Conservation (phyloP, 2,113 vertebrate genomes). For the Notothenia rossii region DNA sequence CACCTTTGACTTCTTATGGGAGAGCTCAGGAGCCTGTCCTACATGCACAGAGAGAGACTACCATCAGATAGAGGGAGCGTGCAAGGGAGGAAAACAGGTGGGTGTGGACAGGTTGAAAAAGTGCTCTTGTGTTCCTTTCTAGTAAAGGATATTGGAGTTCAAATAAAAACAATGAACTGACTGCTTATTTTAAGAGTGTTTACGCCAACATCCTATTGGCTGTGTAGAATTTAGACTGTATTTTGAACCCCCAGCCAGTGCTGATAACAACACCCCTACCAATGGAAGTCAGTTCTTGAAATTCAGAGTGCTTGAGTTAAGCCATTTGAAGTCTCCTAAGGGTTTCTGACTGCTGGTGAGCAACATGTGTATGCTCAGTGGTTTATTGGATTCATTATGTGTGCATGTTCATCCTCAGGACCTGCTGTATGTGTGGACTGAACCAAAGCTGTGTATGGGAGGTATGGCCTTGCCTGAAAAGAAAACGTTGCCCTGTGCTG, state of each 20-base stretch:
- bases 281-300: slow-evolving; percentile 12
- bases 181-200: slow-evolving; percentile 1
- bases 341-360: background rate
- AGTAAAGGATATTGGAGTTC: background rate
- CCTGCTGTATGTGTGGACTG: slow-evolving; percentile 94
- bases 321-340: background rate
- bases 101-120: slow-evolving; percentile 14
- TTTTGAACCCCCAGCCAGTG: background rate
- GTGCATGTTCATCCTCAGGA: slow-evolving; percentile 82
- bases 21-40: slow-evolving; percentile 94
- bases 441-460: slow-evolving; percentile 92
- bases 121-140: background rate
- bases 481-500: slow-evolving; percentile 88
- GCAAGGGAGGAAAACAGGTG: slow-evolving; percentile 93
- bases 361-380: background rate
- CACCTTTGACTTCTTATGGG: slow-evolving; percentile 94
- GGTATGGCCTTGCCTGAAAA: slow-evolving; percentile 91
- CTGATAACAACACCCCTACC: slow-evolving; percentile 1
- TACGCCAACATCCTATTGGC: background rate
- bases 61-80: slow-evolving; percentile 93
- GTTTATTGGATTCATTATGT: background rate
- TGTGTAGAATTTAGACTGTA: slow-evolving; percentile 3
- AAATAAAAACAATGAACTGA: background rate
- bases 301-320: background rate
- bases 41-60: slow-evolving; percentile 92